phyloP scores from a whole-genome alignment of 2,113 vertebrate genomes.

The Pogona vitticeps region DNA sequence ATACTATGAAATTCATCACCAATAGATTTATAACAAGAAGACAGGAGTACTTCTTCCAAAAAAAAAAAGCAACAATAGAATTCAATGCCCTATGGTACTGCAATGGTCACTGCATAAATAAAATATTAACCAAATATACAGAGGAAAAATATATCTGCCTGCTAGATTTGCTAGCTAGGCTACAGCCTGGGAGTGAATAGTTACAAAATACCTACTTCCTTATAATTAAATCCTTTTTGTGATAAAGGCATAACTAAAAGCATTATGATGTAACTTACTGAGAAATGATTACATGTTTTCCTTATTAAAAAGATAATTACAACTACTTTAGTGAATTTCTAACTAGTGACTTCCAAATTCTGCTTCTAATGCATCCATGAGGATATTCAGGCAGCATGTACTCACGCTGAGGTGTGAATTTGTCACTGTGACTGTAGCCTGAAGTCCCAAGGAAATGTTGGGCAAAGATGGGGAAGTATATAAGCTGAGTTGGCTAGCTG shows the following conservation, averaged over 20 bases:
- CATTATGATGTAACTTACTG: too few species aligned
- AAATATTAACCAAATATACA: background rate
- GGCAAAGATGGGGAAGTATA: conserved; percentile 96
- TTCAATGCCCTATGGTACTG: background rate
- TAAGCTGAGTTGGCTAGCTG: conserved; percentile 87
- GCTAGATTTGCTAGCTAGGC: background rate
- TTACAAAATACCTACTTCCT: too few species aligned
- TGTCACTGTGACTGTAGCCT: conserved; percentile 82
- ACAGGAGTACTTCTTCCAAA: background rate
- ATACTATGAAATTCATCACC: background rate
- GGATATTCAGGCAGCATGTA: background rate
- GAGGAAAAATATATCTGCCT: background rate
- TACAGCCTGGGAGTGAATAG: too few species aligned
- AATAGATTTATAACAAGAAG: background rate
- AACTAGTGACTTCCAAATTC: too few species aligned
- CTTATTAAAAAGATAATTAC: too few species aligned
- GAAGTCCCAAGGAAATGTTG: conserved; percentile 95
- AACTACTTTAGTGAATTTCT: too few species aligned
- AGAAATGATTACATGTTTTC: too few species aligned
- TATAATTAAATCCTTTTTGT: too few species aligned
- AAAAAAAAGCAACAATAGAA: background rate
- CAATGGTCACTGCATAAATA: background rate
- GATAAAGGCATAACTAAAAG: too few species aligned
- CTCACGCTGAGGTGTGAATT: conserved; percentile 91
- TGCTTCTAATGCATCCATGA: background rate